phyloP scores from a whole-genome alignment of 2,888 invertebrate genomes.

The Drosophila borborema region DNA sequence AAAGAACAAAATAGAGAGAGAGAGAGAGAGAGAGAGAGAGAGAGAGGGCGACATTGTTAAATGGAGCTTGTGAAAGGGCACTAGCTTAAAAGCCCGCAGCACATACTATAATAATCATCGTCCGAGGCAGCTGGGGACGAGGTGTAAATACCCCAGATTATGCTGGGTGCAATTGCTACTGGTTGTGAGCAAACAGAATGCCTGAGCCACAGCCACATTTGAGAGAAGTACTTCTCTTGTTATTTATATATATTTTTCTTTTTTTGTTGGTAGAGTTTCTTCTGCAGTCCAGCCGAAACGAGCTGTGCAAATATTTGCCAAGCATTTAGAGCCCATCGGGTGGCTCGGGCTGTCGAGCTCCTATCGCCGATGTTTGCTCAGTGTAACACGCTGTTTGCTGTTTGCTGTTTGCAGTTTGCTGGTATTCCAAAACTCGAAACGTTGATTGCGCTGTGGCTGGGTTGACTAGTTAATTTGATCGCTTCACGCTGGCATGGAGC shows the following conservation, averaged over 20 bases:
- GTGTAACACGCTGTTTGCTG: conserved; percentile 75
- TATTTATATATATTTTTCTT: neutral
- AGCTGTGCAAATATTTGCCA: conserved; percentile 68
- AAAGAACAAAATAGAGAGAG: neutral
- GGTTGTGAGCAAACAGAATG: conserved; percentile 58
- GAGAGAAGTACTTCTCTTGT: conserved; percentile 39
- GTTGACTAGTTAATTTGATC: conserved; percentile 20
- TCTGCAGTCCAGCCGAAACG: conserved; percentile 7
- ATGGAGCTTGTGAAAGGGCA: conserved; percentile 20
- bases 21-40: neutral
- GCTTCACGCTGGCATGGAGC: conserved; percentile 9
- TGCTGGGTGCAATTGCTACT: conserved; percentile 52
- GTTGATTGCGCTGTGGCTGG: neutral
- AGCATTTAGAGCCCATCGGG: conserved; percentile 36
- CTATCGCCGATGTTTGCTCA: conserved; percentile 63
- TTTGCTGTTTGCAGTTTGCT: conserved; percentile 64
- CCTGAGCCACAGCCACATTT: conserved; percentile 27
- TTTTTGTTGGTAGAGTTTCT: neutral
- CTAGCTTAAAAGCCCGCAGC: conserved; percentile 34
- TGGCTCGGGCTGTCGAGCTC: conserved; percentile 5
- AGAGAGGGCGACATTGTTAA: neutral
- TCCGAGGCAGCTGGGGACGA: conserved; percentile 23
- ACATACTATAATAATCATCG: conserved; percentile 22
- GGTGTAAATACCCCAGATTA: conserved; percentile 75
- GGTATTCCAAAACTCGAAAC: conserved; percentile 69